phyloP scores from a whole-genome alignment of 2,888 invertebrate genomes.

The Aphidius colemani region DNA sequence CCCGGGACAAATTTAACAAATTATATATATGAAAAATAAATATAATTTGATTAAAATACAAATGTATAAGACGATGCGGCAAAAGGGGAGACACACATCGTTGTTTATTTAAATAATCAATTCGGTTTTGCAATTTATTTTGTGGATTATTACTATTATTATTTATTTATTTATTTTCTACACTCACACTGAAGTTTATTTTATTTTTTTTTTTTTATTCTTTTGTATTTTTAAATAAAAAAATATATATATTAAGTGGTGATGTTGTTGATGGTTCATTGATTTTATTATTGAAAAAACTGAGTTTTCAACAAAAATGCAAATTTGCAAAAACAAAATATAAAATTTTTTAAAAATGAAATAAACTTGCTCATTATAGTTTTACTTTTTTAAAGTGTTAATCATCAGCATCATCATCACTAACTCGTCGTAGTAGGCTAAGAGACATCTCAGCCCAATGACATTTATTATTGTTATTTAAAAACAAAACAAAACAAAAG shows the following conservation, averaged over 20 bases:
- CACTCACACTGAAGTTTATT: slow-evolving; percentile 57
- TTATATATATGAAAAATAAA: slow-evolving; percentile 10
- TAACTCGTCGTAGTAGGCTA: slow-evolving; percentile 45
- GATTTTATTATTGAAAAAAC: slow-evolving; percentile 61
- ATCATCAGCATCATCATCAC: background rate
- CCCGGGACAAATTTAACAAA: slow-evolving; percentile 44
- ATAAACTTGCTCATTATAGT: too few relatives aligned
- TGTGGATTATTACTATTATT: slow-evolving; percentile 41
- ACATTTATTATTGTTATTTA: slow-evolving; percentile 1
- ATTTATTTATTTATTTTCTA: slow-evolving; percentile 56
- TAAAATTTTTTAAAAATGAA: slow-evolving; percentile 72
- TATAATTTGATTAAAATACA: slow-evolving; percentile 8
- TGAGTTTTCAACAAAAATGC: slow-evolving; percentile 64
- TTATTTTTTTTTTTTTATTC: slow-evolving; percentile 41
- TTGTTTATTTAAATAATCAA: slow-evolving; percentile 12
- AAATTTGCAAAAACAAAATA: slow-evolving; percentile 79
- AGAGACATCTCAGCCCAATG: slow-evolving; percentile 23
- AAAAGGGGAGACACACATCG: too few relatives aligned
- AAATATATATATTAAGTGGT: slow-evolving; percentile 44
- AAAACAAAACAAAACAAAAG: background rate
- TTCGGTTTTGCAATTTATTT: slow-evolving; percentile 23
- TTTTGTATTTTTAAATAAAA: slow-evolving; percentile 29
- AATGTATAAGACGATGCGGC: too few relatives aligned
- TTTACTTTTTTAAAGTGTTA: too few relatives aligned
- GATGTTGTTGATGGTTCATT: slow-evolving; percentile 6